Evolutionary conservation across 2,888 invertebrate genomes (phyloP).

Genomic region (Minunthozetes semirufus): DNA sequence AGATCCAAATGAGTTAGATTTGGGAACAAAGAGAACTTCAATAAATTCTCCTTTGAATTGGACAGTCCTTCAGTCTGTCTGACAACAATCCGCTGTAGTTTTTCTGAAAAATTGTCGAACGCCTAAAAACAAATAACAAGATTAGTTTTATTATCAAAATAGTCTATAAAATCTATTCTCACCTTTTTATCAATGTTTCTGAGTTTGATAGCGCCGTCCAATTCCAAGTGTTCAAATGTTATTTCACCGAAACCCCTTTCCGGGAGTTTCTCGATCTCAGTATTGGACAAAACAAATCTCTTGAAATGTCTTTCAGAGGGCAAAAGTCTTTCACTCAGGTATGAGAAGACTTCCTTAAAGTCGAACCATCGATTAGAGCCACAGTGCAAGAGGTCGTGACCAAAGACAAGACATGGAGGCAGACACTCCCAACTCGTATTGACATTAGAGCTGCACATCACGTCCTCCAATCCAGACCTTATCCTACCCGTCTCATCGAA

Average conservation of each 20-base stretch:
- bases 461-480: slow-evolving; percentile 20
- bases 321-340: slow-evolving; percentile 9
- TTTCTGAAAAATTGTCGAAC: slow-evolving; percentile 15
- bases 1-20: slow-evolving; percentile 28
- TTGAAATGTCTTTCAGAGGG: slow-evolving; percentile 30
- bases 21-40: slow-evolving; percentile 25
- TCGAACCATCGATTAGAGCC: slow-evolving; percentile 34
- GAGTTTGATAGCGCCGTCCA: slow-evolving; percentile 30
- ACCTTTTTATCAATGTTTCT: too few relatives aligned
- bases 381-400: slow-evolving; percentile 32
- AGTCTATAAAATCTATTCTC: too few relatives aligned
- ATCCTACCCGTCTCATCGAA: slow-evolving; percentile 31
- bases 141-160: neutral
- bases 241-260: slow-evolving; percentile 30
- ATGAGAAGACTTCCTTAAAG: slow-evolving; percentile 24
- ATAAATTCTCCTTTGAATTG: neutral
- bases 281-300: slow-evolving; percentile 33
- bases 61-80: slow-evolving; percentile 22
- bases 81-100: slow-evolving; percentile 26
- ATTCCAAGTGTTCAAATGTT: slow-evolving; percentile 33
- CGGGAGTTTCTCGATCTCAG: slow-evolving; percentile 28
- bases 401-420: slow-evolving; percentile 34
- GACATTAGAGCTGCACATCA: slow-evolving; percentile 31
- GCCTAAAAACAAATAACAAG: slow-evolving; percentile 14
- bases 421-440: slow-evolving; percentile 34